Evolutionary conservation across 23 tunicate species (phyloP), one percentile per base, ranked within the genome.

Genomic region (Styela clava): DNA sequence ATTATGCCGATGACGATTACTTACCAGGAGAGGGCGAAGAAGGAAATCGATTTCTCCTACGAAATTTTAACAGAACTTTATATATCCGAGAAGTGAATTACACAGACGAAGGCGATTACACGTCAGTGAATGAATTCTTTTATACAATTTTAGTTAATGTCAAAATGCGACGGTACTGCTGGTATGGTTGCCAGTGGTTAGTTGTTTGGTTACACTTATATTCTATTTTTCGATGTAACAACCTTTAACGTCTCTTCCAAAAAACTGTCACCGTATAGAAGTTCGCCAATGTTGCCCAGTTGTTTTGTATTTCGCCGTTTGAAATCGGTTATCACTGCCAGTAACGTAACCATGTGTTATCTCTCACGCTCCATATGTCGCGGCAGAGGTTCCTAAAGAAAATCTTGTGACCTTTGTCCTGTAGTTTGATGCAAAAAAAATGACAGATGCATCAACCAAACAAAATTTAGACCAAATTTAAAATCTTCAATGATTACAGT

Each of bases 31-130:
- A 5, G 9, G 56, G 56, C 56, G 56, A 44, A 7, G 12, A 33
- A 19, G 34, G 33, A 2, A 52, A 76, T 36, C 81, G 64, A 76
- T 76, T 44, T 44, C 62, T 35, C 18, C 30, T 52, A 26, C 64
- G 32, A 21, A 56, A 76, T 76, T 76, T 35, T 31, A 76, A 76
- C 81, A 76, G 81, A 76, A 76, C 81, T 1, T 29, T 76, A 5
- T 27, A 25, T 21, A 76, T 76, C 20, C 16, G 16, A 20, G n/a
- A 16, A 5, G 81, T 76, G 64, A 51, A 52, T 9, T 76, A 76
- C 52, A 24, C 36, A 16, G 81, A 76, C 37, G 81, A 24, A 20
- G 81, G 81, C 16, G 36, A 22, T 31, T 76, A 76, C 2, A 76
- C 65, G 81, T 76, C 18, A 76, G 81, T 76, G 19, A 3, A 65